Percentiles rank a stretch among this genome's conserved stretches.
Conservation (phyloP, 2,113 vertebrate genomes). For the Aegotheles bennettii region DNA sequence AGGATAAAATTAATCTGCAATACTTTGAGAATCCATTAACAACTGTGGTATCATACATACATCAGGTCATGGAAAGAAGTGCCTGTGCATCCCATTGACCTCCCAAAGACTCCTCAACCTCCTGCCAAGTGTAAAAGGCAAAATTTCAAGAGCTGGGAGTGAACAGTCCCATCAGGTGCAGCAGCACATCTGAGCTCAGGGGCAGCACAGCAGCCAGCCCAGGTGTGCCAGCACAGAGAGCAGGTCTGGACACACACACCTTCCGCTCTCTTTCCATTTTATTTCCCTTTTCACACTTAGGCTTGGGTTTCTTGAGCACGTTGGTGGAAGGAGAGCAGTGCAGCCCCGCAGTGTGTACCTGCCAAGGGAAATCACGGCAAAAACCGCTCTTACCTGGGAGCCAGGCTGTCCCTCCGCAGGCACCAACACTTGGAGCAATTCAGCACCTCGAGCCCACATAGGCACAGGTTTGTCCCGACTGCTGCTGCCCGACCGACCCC, state of each 20-base stretch:
- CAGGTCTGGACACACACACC: accelerated
- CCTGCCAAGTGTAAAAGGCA: background rate
- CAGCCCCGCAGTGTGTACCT: accelerated
- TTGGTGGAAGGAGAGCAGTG: background rate
- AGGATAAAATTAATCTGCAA: background rate
- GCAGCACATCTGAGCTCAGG: background rate
- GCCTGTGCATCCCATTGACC: background rate
- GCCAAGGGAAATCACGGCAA: background rate
- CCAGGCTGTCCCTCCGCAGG: background rate
- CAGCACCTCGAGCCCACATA: background rate
- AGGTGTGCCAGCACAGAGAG: background rate
- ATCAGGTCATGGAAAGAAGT: background rate
- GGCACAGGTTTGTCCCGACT: accelerated
- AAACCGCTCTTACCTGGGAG: background rate
- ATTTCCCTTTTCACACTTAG: background rate
- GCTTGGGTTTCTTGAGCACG: background rate
- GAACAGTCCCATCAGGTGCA: background rate
- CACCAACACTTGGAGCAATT: accelerated
- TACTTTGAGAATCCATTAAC: background rate
- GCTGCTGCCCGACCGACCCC: background rate
- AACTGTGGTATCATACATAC: background rate
- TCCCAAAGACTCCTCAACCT: background rate
- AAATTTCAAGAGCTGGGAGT: background rate
- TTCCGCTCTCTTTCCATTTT: background rate
- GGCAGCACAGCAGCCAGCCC: background rate